Conservation (phyloP, 2,888 invertebrate species). For the Oxytorus armatus region DNA sequence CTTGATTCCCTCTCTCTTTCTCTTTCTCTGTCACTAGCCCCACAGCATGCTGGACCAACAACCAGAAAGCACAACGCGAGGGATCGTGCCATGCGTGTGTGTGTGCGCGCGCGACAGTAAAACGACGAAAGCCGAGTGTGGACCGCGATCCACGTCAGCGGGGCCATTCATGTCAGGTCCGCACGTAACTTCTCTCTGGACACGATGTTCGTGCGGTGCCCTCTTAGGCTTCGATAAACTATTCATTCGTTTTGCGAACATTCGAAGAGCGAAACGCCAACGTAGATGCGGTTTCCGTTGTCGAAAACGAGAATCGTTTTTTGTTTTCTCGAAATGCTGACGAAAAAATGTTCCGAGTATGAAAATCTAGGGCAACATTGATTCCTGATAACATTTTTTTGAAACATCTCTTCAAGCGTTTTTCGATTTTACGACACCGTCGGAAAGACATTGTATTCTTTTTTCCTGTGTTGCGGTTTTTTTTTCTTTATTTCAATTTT, state of each 20-base stretch:
- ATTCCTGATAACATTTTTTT: conserved; percentile 27
- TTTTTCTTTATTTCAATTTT: neutral
- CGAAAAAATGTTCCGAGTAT: conserved; percentile 30
- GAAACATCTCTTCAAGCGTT: conserved; percentile 22
- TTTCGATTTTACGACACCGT: conserved; percentile 13
- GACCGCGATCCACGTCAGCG: conserved; percentile 41
- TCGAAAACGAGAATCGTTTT: no score
- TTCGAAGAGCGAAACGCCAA: conserved; percentile 43
- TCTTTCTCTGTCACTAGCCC: no score
- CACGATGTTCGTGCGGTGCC: conserved; percentile 55
- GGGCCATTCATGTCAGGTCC: conserved; percentile 68
- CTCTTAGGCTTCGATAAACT: conserved; percentile 76
- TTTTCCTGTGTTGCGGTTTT: conserved; percentile 3
- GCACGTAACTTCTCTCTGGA: conserved; percentile 67
- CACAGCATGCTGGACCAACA: no score
- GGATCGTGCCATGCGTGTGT: conserved; percentile 25
- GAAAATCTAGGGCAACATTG: conserved; percentile 34
- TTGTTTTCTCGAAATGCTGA: neutral
- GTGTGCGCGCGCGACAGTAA: conserved; percentile 63
- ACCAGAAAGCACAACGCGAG: no score
- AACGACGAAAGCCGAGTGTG: conserved; percentile 61
- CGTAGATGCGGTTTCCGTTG: no score
- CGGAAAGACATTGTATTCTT: conserved; percentile 1
- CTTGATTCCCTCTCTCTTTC: conserved; percentile 58
- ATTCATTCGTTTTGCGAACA: conserved; percentile 73